These are phyloP conservation scores for Chloroceryle inda DNA, from an alignment of 2,797 vertebrate genomes.

Conservation along the genomic window DNA sequence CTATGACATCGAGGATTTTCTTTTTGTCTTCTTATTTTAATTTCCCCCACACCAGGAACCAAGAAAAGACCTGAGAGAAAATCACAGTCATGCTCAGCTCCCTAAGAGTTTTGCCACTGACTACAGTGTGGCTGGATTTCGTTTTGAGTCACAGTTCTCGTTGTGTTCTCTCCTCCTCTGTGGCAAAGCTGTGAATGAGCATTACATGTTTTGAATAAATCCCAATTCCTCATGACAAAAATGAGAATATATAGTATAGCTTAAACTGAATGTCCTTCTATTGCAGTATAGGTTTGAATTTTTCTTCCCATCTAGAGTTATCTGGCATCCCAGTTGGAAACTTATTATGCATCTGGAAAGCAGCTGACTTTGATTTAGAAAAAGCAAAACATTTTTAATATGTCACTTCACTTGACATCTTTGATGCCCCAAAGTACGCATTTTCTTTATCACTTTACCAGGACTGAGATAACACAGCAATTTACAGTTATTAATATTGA, in stretches of 20 bases:
- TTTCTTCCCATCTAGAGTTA: conserved; percentile 22
- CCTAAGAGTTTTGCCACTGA: conserved; percentile 23
- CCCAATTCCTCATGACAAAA: conserved; percentile 15
- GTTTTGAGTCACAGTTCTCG: conserved; percentile 45
- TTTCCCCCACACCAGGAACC: background rate
- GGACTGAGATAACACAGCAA: conserved; percentile 3
- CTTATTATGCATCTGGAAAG: conserved; percentile 22
- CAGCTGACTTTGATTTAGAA: conserved; percentile 19
- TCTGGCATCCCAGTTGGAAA: conserved; percentile 8
- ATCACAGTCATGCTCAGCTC: background rate
- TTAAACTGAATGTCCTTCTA: conserved; percentile 18
- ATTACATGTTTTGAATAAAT: conserved; percentile 51
- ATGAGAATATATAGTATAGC: conserved; percentile 5
- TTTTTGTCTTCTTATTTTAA: background rate
- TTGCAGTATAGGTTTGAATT: conserved; percentile 1
- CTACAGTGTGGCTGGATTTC: conserved; percentile 29
- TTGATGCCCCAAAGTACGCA: background rate
- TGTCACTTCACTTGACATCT: background rate
- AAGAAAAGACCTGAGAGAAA: background rate
- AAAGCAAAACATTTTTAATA: background rate
- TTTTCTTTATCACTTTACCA: background rate
- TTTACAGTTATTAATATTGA: conserved; percentile 25
- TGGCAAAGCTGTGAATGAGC: conserved; percentile 54
- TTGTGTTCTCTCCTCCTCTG: conserved; percentile 28
- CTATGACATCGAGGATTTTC: background rate